Evolutionary conservation across 2,888 invertebrate genomes (phyloP).

Genomic region (Microchrysa polita): DNA sequence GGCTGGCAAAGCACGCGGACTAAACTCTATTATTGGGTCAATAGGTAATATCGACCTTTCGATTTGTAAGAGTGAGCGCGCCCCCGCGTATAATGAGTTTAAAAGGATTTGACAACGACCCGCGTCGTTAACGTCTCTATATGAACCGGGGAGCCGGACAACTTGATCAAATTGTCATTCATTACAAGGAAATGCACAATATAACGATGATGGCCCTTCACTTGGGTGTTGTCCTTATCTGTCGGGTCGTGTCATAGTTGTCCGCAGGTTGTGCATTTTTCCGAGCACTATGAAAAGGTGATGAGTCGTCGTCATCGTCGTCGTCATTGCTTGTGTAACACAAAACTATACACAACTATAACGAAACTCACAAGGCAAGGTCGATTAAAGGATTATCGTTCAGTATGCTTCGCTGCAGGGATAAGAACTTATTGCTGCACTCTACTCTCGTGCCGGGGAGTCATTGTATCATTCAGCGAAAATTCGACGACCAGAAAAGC

Average conservation of each 20-base stretch:
- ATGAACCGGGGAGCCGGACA: not conserved
- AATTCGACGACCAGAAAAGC: not conserved
- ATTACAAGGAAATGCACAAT: not conserved
- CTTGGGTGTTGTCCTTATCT: not conserved
- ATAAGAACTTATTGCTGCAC: constrained; percentile 28
- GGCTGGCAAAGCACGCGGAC: not conserved
- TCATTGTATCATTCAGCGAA: constrained; percentile 6
- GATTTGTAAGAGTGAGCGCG: constrained; percentile 28
- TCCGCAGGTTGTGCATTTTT: not conserved
- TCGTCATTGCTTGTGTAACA: too few relatives aligned
- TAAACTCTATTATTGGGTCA: constrained; percentile 41
- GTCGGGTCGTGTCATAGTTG: not conserved
- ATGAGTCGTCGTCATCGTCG: not conserved
- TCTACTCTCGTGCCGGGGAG: constrained; percentile 2
- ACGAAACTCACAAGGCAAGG: constrained; percentile 7
- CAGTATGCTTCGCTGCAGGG: constrained; percentile 28
- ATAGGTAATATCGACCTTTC: constrained; percentile 43
- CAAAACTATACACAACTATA: not conserved
- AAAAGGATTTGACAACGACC: constrained; percentile 17
- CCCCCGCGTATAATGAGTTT: constrained; percentile 20
- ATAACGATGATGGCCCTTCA: not conserved
- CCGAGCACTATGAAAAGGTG: not conserved
- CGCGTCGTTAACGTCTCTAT: not conserved
- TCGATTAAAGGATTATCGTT: constrained; percentile 35
- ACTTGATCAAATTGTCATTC: not conserved